Base-by-base conservation (phyloP, 2,797 vertebrate genomes). In the Coreius guichenoti region DNA sequence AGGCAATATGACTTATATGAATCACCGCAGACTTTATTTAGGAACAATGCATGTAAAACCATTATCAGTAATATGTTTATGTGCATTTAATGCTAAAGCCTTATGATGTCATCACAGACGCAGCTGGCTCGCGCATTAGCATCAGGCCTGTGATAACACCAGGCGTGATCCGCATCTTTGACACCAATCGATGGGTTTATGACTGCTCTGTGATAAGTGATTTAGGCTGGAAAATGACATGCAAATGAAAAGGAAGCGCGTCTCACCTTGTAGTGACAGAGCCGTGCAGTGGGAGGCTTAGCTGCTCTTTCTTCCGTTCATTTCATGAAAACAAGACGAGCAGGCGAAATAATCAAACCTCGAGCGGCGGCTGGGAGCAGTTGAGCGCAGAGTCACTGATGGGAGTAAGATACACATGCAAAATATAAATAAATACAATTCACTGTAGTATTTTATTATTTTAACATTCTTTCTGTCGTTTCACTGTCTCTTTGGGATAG, bases 251-350 rank as follows among this genome's bases (percentile, higher is more conserved):
- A 17, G 13, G 39, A 79, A 81, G 47, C 45, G 45, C 16, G 49
- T 81, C 94, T 95, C 92, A 91, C 90, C 88, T 90, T 87, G 91
- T 83, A 68, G 88, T 80, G 92, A 90, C 87, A 87, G 91, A 84
- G 89, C 91, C 72, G 58, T 86, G 86, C 69, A 47, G 77, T 45
- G 72, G 72, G 36, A 54, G 67, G 86, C 61, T 43, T 87, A 87
- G 78, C 11, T 79, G 26, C 63, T 19, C 76, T 65, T 49, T 73
- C 45, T 84, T 88, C 86, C 82, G 85, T 85, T 89, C 89, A 89
- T 89, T 86, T 91, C 89, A 91, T 92, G 87, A 94, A 93, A 94
- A 95, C 93, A 93, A 91, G 86, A 80, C 74, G 6, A 80, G 39
- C 83, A 92, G 19, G 8, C 31, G 84, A 84, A 86, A 5, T n/a